Evolutionary conservation across 2,888 invertebrate species (phyloP).

Genomic region (Campopleginae sp.): DNA sequence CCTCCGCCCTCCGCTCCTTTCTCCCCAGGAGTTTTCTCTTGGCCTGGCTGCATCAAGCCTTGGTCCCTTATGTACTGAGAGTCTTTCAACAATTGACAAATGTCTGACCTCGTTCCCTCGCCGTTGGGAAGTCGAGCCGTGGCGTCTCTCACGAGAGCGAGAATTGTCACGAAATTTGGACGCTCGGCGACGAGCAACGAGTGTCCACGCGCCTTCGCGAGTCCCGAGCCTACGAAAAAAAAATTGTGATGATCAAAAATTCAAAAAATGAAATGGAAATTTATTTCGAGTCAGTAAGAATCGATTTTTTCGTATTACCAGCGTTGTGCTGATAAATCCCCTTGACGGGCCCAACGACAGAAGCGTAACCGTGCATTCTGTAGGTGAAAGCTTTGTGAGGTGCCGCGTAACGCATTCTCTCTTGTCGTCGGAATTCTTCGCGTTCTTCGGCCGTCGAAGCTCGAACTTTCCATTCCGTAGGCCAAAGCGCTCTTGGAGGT

Average conservation of each 20-base stretch:
- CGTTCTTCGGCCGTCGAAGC: constrained; percentile 92
- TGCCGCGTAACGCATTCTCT: constrained; percentile 92
- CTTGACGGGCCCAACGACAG: constrained; percentile 93
- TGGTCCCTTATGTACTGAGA: constrained; percentile 87
- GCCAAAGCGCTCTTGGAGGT: constrained; percentile 87
- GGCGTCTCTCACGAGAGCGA: constrained; percentile 96
- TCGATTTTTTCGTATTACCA: constrained; percentile 77
- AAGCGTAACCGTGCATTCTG: constrained; percentile 93
- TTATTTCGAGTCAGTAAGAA: background rate
- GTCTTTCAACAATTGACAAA: constrained; percentile 93
- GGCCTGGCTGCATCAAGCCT: constrained; percentile 57
- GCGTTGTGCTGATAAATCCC: constrained; percentile 90
- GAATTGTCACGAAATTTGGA: constrained; percentile 95
- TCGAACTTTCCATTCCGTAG: constrained; percentile 93
- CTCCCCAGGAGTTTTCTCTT: constrained; percentile 81
- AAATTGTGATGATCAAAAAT: background rate
- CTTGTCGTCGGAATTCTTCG: constrained; percentile 91
- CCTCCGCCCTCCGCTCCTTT: constrained; percentile 64
- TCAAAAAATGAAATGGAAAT: background rate
- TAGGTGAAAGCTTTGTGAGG: constrained; percentile 97
- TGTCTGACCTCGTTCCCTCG: constrained; percentile 96
- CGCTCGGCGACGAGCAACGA: constrained; percentile 92
- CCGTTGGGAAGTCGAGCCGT: constrained; percentile 97
- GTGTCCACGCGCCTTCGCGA: constrained; percentile 91
- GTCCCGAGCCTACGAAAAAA: constrained; percentile 73